Conservation (phyloP, 2,888 invertebrate species). For the Coleophora deauratella region DNA sequence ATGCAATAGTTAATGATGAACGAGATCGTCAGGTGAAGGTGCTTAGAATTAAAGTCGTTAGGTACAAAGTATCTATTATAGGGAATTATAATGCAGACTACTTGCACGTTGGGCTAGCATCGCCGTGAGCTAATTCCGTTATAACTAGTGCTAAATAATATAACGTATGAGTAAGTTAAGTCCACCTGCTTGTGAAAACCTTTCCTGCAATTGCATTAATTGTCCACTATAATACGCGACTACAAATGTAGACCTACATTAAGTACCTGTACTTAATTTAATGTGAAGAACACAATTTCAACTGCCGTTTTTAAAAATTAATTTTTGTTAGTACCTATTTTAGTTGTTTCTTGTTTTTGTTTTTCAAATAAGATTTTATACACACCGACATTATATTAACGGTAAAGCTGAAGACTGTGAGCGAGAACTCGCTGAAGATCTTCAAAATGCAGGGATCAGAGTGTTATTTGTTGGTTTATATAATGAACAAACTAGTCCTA, state of each 20-base stretch:
- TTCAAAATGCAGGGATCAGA: too few species aligned
- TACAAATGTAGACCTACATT: constrained; percentile 22
- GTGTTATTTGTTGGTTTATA: too few species aligned
- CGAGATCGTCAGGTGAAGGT: constrained; percentile 47
- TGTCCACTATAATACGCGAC: constrained; percentile 38
- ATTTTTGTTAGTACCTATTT: too few species aligned
- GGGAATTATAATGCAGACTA: constrained; percentile 55
- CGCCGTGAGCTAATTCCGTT: constrained; percentile 64
- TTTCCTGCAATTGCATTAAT: constrained; percentile 64
- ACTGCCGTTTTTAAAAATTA: too few species aligned
- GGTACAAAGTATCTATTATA: constrained; percentile 48
- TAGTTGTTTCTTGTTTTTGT: too few species aligned
- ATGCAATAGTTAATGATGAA: constrained; percentile 26
- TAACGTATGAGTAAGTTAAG: constrained; percentile 42
- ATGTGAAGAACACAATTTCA: too few species aligned
- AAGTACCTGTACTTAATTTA: too few species aligned
- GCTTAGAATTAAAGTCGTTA: constrained; percentile 46
- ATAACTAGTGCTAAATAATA: constrained; percentile 62
- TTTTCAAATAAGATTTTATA: too few species aligned
- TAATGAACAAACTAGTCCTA: too few species aligned
- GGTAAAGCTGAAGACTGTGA: too few species aligned
- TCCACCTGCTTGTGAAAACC: constrained; percentile 66
- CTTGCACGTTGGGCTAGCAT: constrained; percentile 60
- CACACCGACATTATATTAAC: too few species aligned
- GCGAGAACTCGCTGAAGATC: too few species aligned